These are phyloP conservation scores for Hydractinia echinata DNA, from an alignment of 30 jellyfish, hydroid and myxozoan species.

Conservation along the genomic window DNA sequence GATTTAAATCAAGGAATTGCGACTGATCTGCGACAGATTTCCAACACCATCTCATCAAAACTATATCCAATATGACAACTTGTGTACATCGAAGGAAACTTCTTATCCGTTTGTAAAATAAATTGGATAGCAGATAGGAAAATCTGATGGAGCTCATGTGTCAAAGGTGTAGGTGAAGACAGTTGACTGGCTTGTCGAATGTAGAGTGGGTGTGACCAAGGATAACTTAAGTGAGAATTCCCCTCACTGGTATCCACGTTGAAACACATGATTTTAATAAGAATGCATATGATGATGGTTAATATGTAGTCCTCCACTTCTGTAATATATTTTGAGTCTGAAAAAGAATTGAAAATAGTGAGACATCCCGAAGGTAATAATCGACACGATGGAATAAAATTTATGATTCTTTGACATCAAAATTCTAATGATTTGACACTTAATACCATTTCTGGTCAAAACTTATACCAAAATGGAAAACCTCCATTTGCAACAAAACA, in stretches of 20 bases:
- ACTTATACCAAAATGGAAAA: too few species aligned
- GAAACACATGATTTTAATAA: neutral
- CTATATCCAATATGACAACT: neutral
- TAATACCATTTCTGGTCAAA: too few species aligned
- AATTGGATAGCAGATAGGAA: neutral
- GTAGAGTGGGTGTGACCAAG: constrained; percentile 4
- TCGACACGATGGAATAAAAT: too few species aligned
- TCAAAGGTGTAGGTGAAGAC: neutral
- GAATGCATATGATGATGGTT: neutral
- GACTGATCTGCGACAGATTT: neutral
- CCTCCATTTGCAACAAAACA: too few species aligned
- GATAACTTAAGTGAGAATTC: neutral
- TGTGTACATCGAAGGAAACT: neutral
- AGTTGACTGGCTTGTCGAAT: neutral
- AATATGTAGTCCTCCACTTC: neutral
- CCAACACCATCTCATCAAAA: constrained; percentile 12
- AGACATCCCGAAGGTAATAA: too few species aligned
- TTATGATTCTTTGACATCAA: too few species aligned
- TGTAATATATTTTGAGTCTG: too few species aligned
- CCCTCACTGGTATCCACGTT: neutral
- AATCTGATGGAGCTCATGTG: too few species aligned
- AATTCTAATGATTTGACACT: too few species aligned
- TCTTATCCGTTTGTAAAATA: neutral
- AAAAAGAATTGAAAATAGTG: too few species aligned
- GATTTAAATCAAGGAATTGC: too few species aligned